Conservation (phyloP, 53 echinoderm and acorn worm species). For the Apostichopus leukothele region DNA sequence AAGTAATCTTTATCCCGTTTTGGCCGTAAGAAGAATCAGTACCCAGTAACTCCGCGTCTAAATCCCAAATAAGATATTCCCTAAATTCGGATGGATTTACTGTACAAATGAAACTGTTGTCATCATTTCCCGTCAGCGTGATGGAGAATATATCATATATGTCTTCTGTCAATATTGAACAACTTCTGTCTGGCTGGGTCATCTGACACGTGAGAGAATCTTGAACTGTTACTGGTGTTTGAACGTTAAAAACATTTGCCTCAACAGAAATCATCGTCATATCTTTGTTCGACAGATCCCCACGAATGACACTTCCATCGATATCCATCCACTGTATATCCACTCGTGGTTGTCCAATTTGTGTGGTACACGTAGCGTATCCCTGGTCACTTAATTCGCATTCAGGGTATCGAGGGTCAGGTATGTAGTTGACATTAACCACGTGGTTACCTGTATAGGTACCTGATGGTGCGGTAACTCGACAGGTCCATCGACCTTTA, state of each 20-base stretch:
- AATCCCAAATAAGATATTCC: neutral
- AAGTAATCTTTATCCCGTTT: neutral
- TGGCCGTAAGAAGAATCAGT: no score
- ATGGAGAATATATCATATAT: neutral
- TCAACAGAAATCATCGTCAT: neutral
- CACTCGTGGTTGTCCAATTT: neutral
- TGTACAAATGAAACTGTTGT: neutral
- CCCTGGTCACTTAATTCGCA: neutral
- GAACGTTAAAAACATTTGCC: neutral
- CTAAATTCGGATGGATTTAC: neutral
- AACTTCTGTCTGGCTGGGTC: neutral
- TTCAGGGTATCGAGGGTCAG: conserved; percentile 1
- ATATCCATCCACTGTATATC: neutral
- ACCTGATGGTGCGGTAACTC: neutral
- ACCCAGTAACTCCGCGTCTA: neutral
- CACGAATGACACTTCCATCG: neutral
- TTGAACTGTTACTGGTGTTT: neutral
- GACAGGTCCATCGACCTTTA: neutral
- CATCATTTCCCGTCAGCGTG: neutral
- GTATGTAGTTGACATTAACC: neutral
- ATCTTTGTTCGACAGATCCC: neutral
- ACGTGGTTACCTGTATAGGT: neutral
- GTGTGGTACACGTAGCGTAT: neutral
- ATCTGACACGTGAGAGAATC: neutral
- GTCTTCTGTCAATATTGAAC: neutral